Evolutionary conservation across 2,113 vertebrate species (phyloP), one percentile per base, ranked within the genome.

Genomic region (Callospermophilus lateralis): DNA sequence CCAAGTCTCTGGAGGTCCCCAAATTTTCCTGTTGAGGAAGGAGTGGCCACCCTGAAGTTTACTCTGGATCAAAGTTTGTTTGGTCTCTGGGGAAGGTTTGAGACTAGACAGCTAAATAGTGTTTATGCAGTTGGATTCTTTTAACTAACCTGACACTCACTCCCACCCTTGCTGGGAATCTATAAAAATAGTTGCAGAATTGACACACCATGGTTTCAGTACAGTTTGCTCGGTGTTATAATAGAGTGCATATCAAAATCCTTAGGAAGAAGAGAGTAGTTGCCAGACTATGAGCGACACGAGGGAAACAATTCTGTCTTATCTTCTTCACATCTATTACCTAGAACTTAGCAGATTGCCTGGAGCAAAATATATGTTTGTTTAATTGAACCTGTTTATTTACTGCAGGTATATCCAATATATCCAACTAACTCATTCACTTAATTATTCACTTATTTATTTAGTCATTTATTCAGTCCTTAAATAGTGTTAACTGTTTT

Each of bases 221-320:
- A 28, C 2, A 28, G 17, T 83, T 78, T 79, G 3, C n/a, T 80
- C 45, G 93, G 39, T 83, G 51, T 87, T 65, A 37, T 72, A 73
- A 55, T 63, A 61, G 32, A 68, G 37, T 63, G 34, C 32, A 30
- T 88, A 76, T 88, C 28, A 74, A 94, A 95, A 97, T 30, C 17
- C 70, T 53, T 34, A 90, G 24, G 72, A 73, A 78, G 67, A 83
- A 22, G 32, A 51, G 48, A 77, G 58, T 84, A 70, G 32, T 67
- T 76, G 26, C 30, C 80, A 26, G 51, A 65, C 10, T n/a, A 12
- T 45, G 58, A 45, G 7, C 7, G 65, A 28, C 28, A 11, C 0
- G 11, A 91, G 22, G 48, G n/a, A 37, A 85, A 58, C 16, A 37
- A 65, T 92, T 15, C 24, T 74, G 8, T 77, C 9, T 89, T 74